Base-by-base conservation (phyloP, 2,888 invertebrate species). In the Acleris cristana region DNA sequence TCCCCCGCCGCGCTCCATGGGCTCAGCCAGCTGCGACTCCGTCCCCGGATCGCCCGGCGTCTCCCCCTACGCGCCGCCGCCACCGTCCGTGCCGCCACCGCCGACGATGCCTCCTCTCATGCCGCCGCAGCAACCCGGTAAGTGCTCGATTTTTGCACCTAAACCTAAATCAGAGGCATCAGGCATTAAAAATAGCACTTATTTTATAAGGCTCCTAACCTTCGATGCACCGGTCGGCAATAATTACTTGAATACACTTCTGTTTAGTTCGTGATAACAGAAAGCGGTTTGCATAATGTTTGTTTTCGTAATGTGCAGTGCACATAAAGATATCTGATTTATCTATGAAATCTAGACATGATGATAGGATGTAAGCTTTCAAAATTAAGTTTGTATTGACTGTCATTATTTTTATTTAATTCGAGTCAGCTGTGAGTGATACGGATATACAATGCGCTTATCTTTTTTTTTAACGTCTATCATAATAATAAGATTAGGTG, bases 1-100 rank as follows among this genome's bases (percentile, higher is more conserved):
- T 26, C 81, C 86, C 14, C 79, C 82, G 69, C 84, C 87, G 53
- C 81, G 87, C 63, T 86, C 87, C 19, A 72, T 88, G 68, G 90
- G 90, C 64, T 91, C 91, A 12, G 83, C 88, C 49, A 89, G 88
- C 77, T 85, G 89, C 69, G 91, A 89, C 74, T 91, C 92, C 0
- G 85, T 89, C 70, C 90, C 92, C 14, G 90, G 86, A 6, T 91
- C 92, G 0, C 93, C 86, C 69, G 93, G 84, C 72, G 81, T 89
- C 71, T 86, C 89, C 4, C 94, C 91, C 78, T 86, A 81, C 78
- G 87, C 92, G 66, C 91, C 81, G 49, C 85, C 81, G 51, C 89
- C 95, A 53, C 95, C 94, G 57, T 94, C 95, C 54, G 95, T 94
- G 88, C 95, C 82, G 87, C 94, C 80, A 86, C 93, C 74, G 82